Evolutionary conservation across 1,140 invertebrate genomes (phyloP), one percentile per base, ranked within the genome.

Genomic region (Drosophila rufa): DNA sequence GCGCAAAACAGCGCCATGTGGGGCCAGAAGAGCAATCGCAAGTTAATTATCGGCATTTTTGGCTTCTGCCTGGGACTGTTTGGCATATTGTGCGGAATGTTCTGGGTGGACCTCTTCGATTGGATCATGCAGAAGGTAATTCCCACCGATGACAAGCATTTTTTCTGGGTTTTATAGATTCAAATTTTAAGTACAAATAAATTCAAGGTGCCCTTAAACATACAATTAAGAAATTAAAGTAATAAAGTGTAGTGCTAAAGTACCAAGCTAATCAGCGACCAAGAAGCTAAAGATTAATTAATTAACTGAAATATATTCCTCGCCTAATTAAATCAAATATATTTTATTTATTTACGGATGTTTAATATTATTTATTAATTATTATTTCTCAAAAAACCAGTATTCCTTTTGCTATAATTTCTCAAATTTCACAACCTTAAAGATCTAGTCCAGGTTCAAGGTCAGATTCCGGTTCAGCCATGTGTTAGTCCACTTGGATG

Each of bases 51-150:
- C 40, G 73, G 82, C 51, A 65, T 90, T 33, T 79, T 84, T 38
- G 91, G 91, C n/a, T 82, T 92, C 56, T 82, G 82, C 56, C 80
- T 92, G 56, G 82, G 85, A 55, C 47, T 92, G 8, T 85, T 85
- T 48, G 91, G 91, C 46, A 82, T 92, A 25, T 61, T 92, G 57
- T 91, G 69, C 46, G 91, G 89, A 58, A 89, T 92, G 89, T 92
- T 92, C 79, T 92, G 89, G 91, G 85, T 79, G 61, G 81, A 92
- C 50, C 62, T 92, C 36, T 92, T 92, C 81, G 75, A 91, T 85
- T 78, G 67, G 74, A 91, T 92, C 47, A 85, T 92, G 83, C 78
- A 87, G 6, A 92, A 92, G 91, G 91, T 92, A 78, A 81, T 74
- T 75, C 12, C 2, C 11, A 19, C n/a, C 19, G 19, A 6, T 33